These are phyloP conservation scores for Holcopasites calliopsidis DNA, from an alignment of 1,140 invertebrate species.

Conservation along the genomic window DNA sequence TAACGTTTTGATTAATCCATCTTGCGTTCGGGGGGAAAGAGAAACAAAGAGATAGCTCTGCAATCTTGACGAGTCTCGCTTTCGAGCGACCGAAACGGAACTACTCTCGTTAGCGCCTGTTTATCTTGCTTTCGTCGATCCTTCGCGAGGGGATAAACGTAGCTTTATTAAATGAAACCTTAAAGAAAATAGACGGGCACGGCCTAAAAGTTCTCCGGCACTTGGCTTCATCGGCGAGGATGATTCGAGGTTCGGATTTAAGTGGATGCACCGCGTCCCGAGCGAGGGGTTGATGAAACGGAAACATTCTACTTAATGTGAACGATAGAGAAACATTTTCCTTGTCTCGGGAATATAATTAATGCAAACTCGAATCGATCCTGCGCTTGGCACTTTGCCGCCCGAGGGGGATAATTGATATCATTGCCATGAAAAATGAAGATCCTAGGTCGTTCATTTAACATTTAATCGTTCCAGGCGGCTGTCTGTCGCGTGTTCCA, in stretches of 20 bases:
- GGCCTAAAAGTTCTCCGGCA: neutral
- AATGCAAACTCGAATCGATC: neutral
- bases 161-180: constrained; percentile 35
- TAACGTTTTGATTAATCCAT: constrained; percentile 40
- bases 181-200: constrained; percentile 27
- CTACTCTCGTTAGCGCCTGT: constrained; percentile 38
- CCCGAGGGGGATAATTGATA: neutral
- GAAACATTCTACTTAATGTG: neutral
- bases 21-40: neutral
- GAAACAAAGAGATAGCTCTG: neutral
- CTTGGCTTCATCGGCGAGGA: neutral
- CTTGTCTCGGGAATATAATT: neutral
- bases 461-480: too few relatives aligned
- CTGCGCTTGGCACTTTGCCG: neutral
- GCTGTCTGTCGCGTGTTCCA: neutral
- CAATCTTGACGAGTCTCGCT: neutral
- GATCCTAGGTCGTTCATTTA: too few relatives aligned
- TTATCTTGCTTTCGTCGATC: constrained; percentile 37
- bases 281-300: constrained; percentile 8
- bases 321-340: constrained; percentile 5
- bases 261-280: neutral
- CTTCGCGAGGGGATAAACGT: constrained; percentile 22
- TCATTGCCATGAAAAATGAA: too few relatives aligned
- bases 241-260: neutral
- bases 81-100: constrained; percentile 2